phyloP scores from a whole-genome alignment of 2,888 invertebrate species.

The Hyles lineata region DNA sequence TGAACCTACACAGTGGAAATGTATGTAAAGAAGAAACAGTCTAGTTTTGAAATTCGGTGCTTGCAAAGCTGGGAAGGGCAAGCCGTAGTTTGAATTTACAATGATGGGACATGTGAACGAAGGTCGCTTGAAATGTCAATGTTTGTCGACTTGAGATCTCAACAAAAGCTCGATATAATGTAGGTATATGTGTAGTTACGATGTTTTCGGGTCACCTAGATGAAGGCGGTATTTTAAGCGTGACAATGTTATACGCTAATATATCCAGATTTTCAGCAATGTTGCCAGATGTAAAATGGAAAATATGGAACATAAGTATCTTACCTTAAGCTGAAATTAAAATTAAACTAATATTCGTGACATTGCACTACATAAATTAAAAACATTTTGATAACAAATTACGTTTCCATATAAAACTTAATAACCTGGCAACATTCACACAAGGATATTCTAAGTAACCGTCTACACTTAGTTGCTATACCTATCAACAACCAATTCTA shows the following conservation, averaged over 20 bases:
- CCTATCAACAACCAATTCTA: not conserved
- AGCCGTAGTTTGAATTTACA: not conserved
- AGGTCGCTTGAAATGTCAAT: not conserved
- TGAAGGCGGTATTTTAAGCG: no score
- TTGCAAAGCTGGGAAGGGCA: conserved; percentile 5
- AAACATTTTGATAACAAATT: not conserved
- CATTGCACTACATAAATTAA: not conserved
- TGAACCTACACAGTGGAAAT: conserved; percentile 26
- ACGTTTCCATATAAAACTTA: not conserved
- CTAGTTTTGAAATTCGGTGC: conserved; percentile 17
- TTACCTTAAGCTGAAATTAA: not conserved
- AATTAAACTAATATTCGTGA: not conserved
- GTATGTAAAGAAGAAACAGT: conserved; percentile 24
- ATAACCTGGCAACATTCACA: conserved; percentile 4
- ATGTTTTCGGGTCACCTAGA: not conserved
- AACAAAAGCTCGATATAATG: not conserved
- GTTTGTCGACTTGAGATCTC: not conserved
- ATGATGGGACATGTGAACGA: not conserved
- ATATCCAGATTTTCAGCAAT: not conserved
- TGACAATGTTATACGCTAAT: no score
- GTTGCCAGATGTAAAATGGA: conserved; percentile 11
- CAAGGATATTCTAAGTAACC: not conserved
- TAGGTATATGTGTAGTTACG: not conserved
- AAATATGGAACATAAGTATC: not conserved
- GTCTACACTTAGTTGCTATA: not conserved